phyloP scores from a whole-genome alignment of 2,113 vertebrate genomes.

The Reinhardtius hippoglossoides region DNA sequence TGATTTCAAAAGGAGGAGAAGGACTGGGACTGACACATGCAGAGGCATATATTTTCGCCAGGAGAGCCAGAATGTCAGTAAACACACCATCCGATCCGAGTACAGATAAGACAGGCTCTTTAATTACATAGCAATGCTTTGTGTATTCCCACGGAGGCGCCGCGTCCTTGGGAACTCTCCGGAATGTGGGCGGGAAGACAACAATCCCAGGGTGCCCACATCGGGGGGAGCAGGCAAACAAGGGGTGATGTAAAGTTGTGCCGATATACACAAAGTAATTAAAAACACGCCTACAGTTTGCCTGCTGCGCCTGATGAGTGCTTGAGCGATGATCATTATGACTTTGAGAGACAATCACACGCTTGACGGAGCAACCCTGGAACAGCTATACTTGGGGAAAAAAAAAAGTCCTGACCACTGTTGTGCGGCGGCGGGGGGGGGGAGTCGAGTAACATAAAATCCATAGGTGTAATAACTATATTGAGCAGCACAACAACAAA shows the following conservation, averaged over 20 bases:
- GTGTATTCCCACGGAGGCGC: constrained; percentile 41
- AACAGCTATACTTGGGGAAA: constrained; percentile 5
- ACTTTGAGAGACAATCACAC: constrained; percentile 47
- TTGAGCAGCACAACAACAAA: constrained; percentile 45
- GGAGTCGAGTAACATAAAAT: constrained; percentile 42
- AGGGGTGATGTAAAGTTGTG: constrained; percentile 23
- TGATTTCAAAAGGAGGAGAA: constrained; percentile 35
- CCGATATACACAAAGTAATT: constrained; percentile 52
- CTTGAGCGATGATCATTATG: constrained; percentile 33
- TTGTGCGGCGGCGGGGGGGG: neutral
- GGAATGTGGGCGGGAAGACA: constrained; percentile 42
- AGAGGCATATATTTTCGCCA: constrained; percentile 23
- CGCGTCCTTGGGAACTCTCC: constrained; percentile 44
- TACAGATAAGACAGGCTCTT: constrained; percentile 37
- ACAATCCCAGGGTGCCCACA: constrained; percentile 20
- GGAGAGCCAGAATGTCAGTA: constrained; percentile 14
- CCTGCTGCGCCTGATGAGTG: constrained; percentile 20
- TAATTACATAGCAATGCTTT: constrained; percentile 56
- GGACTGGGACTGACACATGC: constrained; percentile 27
- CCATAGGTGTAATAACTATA: constrained; percentile 57
- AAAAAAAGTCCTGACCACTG: constrained; percentile 9
- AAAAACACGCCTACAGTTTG: constrained; percentile 59
- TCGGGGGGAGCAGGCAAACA: constrained; percentile 24
- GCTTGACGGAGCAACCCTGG: constrained; percentile 32
- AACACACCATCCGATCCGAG: constrained; percentile 22